Evolutionary conservation across 2,797 vertebrate genomes (phyloP), one percentile per base, ranked within the genome.

Genomic region (Amblyraja radiata): DNA sequence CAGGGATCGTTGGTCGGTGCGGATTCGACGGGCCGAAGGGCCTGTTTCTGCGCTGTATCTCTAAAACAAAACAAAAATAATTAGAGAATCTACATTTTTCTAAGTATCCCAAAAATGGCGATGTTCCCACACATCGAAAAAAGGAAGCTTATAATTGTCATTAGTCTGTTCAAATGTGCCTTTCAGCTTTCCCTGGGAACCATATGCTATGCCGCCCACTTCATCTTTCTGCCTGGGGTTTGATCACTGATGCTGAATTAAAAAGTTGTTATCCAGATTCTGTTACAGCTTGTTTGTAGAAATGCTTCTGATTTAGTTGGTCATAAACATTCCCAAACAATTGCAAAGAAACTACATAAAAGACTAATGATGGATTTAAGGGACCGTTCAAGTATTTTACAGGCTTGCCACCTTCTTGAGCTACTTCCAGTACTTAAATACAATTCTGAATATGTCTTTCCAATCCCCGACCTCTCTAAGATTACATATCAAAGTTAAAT

Each of bases 401-500:
- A 1, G 54, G 6, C 8, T 68, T 32, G n/a, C 11, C 8, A 65
- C 6, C 28, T 68, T 68, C 61, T 68, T 88, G 61, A 68, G 1
- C 16, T 65, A n/a, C 84, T 68, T 68, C 63, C 61, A 36, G n/a
- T 36, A 63, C 28, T 32, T 63, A n/a, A 18, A 4, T 18, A 13
- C 28, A n/a, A 63, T 88, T 54, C 84, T 65, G 1, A 61, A 86
- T 86, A 0, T n/a, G 81, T 11, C 81, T 84, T 63, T 86, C 25
- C 58, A 86, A 63, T 61, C 83, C 13, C 61, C n/a, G 61, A 63
- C n/a, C 58, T 28, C 83, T 32, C 28, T n/a, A 63, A 63, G 58
- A 86, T 86, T 63, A 63, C 83, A 63, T 32, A 13, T 58, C 58
- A 86, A 86, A n/a, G 83, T 86, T 63, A 86, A 86, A 86, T 63